Evolutionary conservation across 2,888 invertebrate species (phyloP), one percentile per base, ranked within the genome.

Genomic region (Agonopterix alstromeriana): DNA sequence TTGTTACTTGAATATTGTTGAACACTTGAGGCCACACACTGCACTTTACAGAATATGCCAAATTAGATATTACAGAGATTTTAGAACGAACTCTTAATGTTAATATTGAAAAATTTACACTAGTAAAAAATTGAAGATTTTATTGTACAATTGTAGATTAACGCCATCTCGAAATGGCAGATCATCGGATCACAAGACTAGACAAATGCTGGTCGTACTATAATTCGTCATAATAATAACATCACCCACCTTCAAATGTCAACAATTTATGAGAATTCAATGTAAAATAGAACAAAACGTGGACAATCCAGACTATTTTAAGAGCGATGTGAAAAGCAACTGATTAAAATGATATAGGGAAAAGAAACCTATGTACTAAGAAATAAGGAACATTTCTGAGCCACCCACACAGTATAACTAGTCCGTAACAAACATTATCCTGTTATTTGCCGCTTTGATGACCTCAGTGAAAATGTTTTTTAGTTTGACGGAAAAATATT

Each of bases 1-100:
- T 58, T 56, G 61, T 65, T 64, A 65, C 51, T 63, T 60, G 60
- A 63, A 58, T 57, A 67, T 65, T 62, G 65, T 72, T 84, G 83
- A 84, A 86, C 84, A 85, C 84, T 78, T 76, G 70, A 79, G 80
- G 80, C 66, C 76, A 69, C 68, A 65, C 66, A 54, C 45, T 60
- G 61, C 54, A 61, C 59, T 56, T 56, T 50, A 53, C 52, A 57
- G 53, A 60, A 47, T 51, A 58, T 57, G 52, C 48, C 51, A 27
- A 27, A 27, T 48, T 52, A 42, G 52, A 61, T 52, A 60, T 59
- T 61, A 61, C 57, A 57, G 48, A 48, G 46, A 52, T 54, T 58
- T 59, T 56, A 60, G 53, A 60, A 54, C 53, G 52, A 61, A 57
- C 48, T 54, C 59, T 54, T 58, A 60, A n/a, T n/a, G 46, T 55